Evolutionary conservation across 2,113 vertebrate genomes (phyloP).

Genomic region (Ranitomeya variabilis): DNA sequence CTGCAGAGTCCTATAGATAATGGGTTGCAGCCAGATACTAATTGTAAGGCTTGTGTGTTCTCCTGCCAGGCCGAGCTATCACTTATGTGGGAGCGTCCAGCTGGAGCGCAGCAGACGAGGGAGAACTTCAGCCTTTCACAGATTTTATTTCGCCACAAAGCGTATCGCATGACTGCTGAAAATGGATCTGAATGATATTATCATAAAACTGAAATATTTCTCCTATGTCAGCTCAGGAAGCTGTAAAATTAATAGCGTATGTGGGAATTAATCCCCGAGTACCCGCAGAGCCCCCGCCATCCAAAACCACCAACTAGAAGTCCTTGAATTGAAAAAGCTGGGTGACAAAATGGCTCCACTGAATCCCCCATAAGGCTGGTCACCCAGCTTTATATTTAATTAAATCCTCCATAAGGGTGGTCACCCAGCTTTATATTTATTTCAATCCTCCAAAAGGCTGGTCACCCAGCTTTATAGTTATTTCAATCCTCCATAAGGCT

Average conservation of each 20-base stretch:
- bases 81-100: not conserved
- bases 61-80: not conserved
- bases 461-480: no score
- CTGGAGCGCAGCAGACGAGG: not conserved
- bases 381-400: not conserved
- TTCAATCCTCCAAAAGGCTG: no score
- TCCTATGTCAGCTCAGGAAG: not conserved
- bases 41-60: not conserved
- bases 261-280: not conserved
- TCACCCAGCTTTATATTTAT: no score
- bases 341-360: not conserved
- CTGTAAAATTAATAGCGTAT: not conserved
- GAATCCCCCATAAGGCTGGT: not conserved
- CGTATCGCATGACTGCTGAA: not conserved
- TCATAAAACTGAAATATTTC: slow-evolving; percentile 15
- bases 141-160: slow-evolving; percentile 1
- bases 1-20: slow-evolving; percentile 3
- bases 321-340: not conserved
- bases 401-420: no score
- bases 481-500: no score
- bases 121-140: not conserved
- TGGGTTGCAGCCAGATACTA: not conserved
- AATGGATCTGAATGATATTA: not conserved
- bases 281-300: not conserved
- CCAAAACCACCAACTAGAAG: not conserved